Evolutionary conservation across 1,140 invertebrate genomes (phyloP), one percentile per base, ranked within the genome.

Genomic region (Micrasema longulum): DNA sequence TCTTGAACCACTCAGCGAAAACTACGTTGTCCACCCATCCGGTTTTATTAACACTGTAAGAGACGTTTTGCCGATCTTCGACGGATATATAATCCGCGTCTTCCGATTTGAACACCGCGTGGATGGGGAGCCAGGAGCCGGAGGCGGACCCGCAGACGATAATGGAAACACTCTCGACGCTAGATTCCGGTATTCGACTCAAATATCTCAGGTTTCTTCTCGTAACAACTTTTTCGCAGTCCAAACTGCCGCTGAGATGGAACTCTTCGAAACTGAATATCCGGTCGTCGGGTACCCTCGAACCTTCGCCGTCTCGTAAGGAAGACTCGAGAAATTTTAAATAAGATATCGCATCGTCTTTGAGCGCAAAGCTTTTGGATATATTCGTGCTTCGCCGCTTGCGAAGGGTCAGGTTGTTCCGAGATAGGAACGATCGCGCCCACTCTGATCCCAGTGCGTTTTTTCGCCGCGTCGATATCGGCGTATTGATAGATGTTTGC

Each of bases 231-330:
- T 47, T 20, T 23, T 47, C 14, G 0, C 22, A 23, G 5, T 26
- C 38, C 16, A 23, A 6, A 31, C 45, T 22, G 2, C 41, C 22
- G 0, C 12, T n/a, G 20, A 64, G 26, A 26, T 64, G 18, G 20
- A 45, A 64, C 23, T 64, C 60, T 47, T 64, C 41, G n/a, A 45
- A 47, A 26, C 60, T 26, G 20, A 64, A 64, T 48, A 64, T 64
- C 6, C 60, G 5, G 12, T 64, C 60, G 23, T 38, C 16, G 7
- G 60, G 20, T 16, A 57, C n/a, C n/a, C 10, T 9, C 9, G 22
- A 14, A 57, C 36, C 55, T 41, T 62, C 36, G 4, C n/a, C 23
- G 11, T 23, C 16, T 16, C 43, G 35, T 18, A 62, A 16, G 1
- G 31, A n/a, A 36, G 18, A 12, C 43, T 14, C 43, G 1, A 62